Percentiles rank a stretch among this genome's conserved stretches.
These are phyloP conservation scores for Acanthiza pusilla DNA, from an alignment of 2,797 vertebrate genomes.

Conservation along the genomic window DNA sequence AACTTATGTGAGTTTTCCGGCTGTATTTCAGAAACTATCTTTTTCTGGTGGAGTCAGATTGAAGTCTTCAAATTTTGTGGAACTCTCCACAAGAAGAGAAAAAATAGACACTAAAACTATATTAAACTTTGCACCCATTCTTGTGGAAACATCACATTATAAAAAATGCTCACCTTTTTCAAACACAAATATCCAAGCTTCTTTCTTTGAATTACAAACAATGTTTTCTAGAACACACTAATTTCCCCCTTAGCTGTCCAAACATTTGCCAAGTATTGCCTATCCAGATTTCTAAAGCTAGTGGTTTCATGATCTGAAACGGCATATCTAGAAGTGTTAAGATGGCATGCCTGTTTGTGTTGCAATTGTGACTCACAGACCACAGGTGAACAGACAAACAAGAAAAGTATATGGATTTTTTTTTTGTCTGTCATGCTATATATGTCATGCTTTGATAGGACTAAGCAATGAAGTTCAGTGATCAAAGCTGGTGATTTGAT, in stretches of 20 bases:
- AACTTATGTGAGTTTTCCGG: conserved; percentile 12
- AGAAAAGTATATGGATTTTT: not conserved
- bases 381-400: not conserved
- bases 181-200: not conserved
- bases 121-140: not conserved
- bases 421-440: not conserved
- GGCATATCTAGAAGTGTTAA: not conserved
- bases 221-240: not conserved
- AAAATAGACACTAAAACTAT: not conserved
- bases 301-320: not conserved
- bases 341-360: not conserved
- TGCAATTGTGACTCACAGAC: not conserved
- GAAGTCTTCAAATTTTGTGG: conserved; percentile 29
- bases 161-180: not conserved
- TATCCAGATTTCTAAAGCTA: not conserved
- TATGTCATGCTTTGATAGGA: not conserved
- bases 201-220: not conserved
- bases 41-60: conserved; percentile 16
- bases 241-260: not conserved
- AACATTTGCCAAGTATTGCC: not conserved
- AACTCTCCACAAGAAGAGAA: not conserved
- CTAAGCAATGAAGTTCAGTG: not conserved
- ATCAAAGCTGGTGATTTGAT: not conserved
- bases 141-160: not conserved
- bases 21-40: conserved; percentile 4